Percentiles rank a stretch among this genome's conserved stretches.
Conservation (phyloP, 2,888 invertebrate genomes). For the Hofmannophila pseudospretella region DNA sequence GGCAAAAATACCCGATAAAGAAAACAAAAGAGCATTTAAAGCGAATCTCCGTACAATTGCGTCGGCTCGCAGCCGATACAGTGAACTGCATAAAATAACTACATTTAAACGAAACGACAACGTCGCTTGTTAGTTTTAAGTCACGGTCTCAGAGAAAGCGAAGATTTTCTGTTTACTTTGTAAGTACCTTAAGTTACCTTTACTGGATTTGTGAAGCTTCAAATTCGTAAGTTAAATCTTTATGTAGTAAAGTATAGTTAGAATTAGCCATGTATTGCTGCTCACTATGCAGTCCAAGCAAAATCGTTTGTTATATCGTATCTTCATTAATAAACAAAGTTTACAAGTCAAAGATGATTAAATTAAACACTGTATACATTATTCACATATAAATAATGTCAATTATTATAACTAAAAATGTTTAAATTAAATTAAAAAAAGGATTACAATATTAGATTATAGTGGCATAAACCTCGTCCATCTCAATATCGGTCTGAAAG, state of each 20-base stretch:
- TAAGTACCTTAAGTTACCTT: no score
- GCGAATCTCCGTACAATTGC: constrained; percentile 28
- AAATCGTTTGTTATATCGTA: no score
- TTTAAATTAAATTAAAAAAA: no score
- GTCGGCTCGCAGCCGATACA: constrained; percentile 25
- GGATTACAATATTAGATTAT: no score
- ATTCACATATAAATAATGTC: no score
- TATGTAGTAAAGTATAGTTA: no score
- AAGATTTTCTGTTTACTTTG: not conserved
- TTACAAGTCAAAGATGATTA: no score
- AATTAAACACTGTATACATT: no score
- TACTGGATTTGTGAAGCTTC: not conserved
- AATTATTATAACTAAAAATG: no score
- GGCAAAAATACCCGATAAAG: constrained; percentile 26
- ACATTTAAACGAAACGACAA: constrained; percentile 10
- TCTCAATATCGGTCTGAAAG: not conserved
- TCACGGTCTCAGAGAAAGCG: not conserved
- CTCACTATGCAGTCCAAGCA: not conserved
- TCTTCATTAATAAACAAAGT: no score
- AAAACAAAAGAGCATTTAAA: constrained; percentile 22
- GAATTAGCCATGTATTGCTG: no score
- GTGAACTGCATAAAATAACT: constrained; percentile 28
- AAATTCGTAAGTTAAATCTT: no score
- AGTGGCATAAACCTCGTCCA: not conserved
- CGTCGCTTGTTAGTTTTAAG: constrained; percentile 4